Evolutionary conservation across 2,888 invertebrate species (phyloP).

Genomic region (Seira musarum): DNA sequence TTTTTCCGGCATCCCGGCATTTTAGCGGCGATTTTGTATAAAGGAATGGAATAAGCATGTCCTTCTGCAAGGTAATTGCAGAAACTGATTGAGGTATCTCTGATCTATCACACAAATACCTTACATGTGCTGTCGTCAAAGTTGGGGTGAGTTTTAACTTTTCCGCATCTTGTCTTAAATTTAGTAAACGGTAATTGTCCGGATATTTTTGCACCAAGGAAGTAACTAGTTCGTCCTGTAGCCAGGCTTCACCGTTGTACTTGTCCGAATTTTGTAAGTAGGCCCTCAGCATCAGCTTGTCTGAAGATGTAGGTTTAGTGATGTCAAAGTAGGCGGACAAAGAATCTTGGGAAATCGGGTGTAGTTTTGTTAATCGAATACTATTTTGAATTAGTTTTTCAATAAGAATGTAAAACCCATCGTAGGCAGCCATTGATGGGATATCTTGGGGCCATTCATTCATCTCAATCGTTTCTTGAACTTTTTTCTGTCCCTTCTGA

Average conservation of each 20-base stretch:
- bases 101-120: too few relatives aligned
- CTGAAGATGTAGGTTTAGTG: background rate
- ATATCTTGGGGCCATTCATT: slow-evolving; percentile 28
- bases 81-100: too few relatives aligned
- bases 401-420: slow-evolving; percentile 26
- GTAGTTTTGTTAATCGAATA: background rate
- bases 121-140: too few relatives aligned
- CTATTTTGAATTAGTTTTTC: slow-evolving; percentile 34
- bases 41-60: too few relatives aligned
- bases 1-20: too few relatives aligned
- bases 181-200: too few relatives aligned
- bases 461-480: slow-evolving; percentile 27
- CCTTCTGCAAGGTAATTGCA: too few relatives aligned
- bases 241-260: background rate
- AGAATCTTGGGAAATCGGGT: too few relatives aligned
- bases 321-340: too few relatives aligned
- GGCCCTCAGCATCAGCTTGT: background rate
- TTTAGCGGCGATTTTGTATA: too few relatives aligned
- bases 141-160: too few relatives aligned
- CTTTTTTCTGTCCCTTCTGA: background rate
- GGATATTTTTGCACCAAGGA: background rate
- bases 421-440: slow-evolving; percentile 31
- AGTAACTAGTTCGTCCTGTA: background rate
- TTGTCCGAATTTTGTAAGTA: background rate
- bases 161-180: too few relatives aligned